A percentile compares a stretch with the other conserved stretches of the same genome.
Evolutionary conservation across 2,888 invertebrate species (phyloP).

Genomic region (Chloroclysta siterata): DNA sequence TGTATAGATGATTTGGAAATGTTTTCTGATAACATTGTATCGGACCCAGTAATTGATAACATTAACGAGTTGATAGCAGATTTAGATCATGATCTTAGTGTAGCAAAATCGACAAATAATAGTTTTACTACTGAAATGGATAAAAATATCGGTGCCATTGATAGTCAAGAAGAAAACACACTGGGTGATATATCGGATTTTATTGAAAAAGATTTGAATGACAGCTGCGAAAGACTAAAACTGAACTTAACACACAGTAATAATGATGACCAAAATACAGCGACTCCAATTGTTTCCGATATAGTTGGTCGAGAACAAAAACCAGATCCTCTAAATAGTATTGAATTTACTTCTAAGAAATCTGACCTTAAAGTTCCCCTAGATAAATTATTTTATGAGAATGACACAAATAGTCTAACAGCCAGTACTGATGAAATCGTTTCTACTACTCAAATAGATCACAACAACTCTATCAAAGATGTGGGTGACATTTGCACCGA

Average conservation of each 20-base stretch:
- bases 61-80: conserved; percentile 72
- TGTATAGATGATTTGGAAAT: conserved; percentile 67
- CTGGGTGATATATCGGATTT: conserved; percentile 47
- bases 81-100: conserved; percentile 65
- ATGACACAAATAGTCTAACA: conserved; percentile 3
- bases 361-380: not conserved
- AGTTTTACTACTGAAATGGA: conserved; percentile 64
- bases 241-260: conserved; percentile 1
- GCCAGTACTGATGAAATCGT: conserved; percentile 54
- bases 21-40: conserved; percentile 65
- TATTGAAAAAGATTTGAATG: conserved; percentile 46
- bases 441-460: conserved; percentile 58
- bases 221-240: conserved; percentile 31
- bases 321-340: not conserved
- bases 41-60: conserved; percentile 68
- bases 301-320: conserved; percentile 1
- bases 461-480: conserved; percentile 23
- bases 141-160: conserved; percentile 59
- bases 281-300: not conserved
- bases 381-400: conserved; percentile 4
- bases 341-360: conserved; percentile 2
- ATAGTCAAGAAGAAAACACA: conserved; percentile 47
- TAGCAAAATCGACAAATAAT: conserved; percentile 52
- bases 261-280: not conserved
- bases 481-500: conserved; percentile 23